Evolutionary conservation across 2,797 vertebrate species (phyloP).

Genomic region (Uromys caudimaculatus): DNA sequence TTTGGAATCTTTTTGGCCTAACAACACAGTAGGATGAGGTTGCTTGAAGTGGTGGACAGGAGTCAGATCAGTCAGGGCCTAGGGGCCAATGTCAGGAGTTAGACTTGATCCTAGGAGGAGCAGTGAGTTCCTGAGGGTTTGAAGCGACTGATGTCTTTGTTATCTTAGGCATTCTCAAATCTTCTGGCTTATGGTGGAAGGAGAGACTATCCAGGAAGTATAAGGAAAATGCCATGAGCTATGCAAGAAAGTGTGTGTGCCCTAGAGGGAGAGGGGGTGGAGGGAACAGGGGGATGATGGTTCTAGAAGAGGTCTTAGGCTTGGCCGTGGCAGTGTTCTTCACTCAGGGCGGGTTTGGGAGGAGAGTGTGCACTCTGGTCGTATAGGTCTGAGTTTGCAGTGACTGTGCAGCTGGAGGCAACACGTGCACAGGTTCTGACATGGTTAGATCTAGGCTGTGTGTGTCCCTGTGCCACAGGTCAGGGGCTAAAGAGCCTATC

Average conservation of each 20-base stretch:
- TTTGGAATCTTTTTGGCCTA: not conserved
- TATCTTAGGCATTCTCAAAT: not conserved
- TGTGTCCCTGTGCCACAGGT: not conserved
- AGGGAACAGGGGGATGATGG: not conserved
- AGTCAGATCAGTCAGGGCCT: not conserved
- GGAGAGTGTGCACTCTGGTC: not conserved
- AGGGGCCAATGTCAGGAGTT: not conserved
- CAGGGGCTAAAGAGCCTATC: not conserved
- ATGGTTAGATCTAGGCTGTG: not conserved
- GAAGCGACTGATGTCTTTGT: not conserved
- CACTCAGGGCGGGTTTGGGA: not conserved
- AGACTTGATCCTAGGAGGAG: not conserved
- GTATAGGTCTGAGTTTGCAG: not conserved
- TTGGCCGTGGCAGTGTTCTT: not conserved
- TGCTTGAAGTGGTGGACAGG: not conserved
- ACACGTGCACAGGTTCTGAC: not conserved
- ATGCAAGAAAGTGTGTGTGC: not conserved
- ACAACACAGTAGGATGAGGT: not conserved
- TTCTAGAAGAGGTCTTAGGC: not conserved
- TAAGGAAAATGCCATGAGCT: not conserved
- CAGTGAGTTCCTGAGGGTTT: not conserved
- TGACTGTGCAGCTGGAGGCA: not conserved
- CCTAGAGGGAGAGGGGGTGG: too few relatives aligned
- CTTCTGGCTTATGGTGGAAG: not conserved
- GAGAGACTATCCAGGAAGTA: not conserved